Evolutionary conservation across 2,797 vertebrate species (phyloP), one percentile per base, ranked within the genome.

Genomic region (Arnoldichthys spilopterus): DNA sequence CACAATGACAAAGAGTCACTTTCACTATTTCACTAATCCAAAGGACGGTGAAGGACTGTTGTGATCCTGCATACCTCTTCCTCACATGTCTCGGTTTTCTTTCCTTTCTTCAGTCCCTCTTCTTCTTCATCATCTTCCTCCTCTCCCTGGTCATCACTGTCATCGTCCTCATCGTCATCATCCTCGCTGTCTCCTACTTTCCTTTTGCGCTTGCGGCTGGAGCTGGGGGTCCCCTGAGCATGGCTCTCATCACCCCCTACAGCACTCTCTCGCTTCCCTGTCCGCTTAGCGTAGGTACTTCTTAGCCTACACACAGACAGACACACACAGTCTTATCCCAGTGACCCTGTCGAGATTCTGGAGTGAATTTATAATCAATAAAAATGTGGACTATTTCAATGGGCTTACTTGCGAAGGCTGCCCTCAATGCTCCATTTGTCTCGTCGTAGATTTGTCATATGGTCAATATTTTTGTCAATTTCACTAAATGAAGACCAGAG

Each of bases 391-490:
- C 1, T 43, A 54, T 11, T 15, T 34, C 13, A 24, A 11, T 40
- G 0, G 22, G 64, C 28, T 97, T 94, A 98, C 97, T 98, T 98
- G 88, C 97, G 96, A 82, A 99, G 96, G 85, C 95, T 96, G 85
- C 97, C 95, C 92, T 99, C 97, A 26, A 97, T 93, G 81, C 93
- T 90, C 95, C 96, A 97, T 86, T 98, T 98, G 90, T 98, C 97
- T 93, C 96, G 95, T 87, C 96, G 94, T 88, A 98, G 91, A 89
- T 96, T 98, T 89, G 96, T 96, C 96, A 98, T 98, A 84, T 95
- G 93, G 86, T 99, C 97, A 72, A 98, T 98, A 88, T 95, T 98
- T 93, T 96, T 98, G 90, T 99, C 97, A 76, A 99, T 99, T 93
- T 98, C 96, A 88, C 97, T 99, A 93, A 51, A 90, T 93, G 93